These are phyloP conservation scores for Coreoperca whiteheadi DNA, from an alignment of 2,113 vertebrate genomes.

Conservation along the genomic window DNA sequence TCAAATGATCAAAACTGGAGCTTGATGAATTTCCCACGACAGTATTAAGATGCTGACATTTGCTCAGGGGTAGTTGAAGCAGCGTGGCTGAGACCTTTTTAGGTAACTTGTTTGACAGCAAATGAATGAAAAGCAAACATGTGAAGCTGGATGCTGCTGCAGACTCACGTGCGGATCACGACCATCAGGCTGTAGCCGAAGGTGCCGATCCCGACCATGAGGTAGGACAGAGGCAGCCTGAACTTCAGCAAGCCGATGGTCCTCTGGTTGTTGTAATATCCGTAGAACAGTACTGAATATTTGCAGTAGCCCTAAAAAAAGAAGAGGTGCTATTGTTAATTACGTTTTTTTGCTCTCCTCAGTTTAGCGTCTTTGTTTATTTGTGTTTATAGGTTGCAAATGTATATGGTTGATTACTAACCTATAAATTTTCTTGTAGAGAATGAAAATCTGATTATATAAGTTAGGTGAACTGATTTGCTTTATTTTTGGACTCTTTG, in stretches of 20 bases:
- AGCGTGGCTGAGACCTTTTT: background rate
- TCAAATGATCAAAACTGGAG: background rate
- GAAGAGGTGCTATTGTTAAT: background rate
- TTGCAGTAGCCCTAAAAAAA: slow-evolving; percentile 93
- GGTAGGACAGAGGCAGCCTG: slow-evolving; percentile 95
- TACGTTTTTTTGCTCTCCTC: background rate
- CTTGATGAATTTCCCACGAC: background rate
- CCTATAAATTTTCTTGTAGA: background rate
- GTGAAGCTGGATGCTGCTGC: background rate
- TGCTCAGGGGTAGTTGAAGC: background rate
- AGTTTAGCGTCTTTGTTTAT: background rate
- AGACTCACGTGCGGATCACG: slow-evolving; percentile 97
- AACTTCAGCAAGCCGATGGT: slow-evolving; percentile 96
- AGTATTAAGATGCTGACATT: background rate
- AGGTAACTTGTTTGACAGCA: background rate
- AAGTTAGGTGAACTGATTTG: background rate
- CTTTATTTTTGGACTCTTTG: background rate
- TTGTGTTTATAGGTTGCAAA: too few species aligned
- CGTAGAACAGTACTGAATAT: slow-evolving; percentile 96
- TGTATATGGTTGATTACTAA: background rate
- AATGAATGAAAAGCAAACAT: background rate
- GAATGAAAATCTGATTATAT: background rate
- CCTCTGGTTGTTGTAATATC: slow-evolving; percentile 96
- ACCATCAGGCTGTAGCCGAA: slow-evolving; percentile 98
- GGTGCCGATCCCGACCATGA: slow-evolving; percentile 95